Conservation (phyloP, 2,797 vertebrate species). For the Acanthopagrus latus region DNA sequence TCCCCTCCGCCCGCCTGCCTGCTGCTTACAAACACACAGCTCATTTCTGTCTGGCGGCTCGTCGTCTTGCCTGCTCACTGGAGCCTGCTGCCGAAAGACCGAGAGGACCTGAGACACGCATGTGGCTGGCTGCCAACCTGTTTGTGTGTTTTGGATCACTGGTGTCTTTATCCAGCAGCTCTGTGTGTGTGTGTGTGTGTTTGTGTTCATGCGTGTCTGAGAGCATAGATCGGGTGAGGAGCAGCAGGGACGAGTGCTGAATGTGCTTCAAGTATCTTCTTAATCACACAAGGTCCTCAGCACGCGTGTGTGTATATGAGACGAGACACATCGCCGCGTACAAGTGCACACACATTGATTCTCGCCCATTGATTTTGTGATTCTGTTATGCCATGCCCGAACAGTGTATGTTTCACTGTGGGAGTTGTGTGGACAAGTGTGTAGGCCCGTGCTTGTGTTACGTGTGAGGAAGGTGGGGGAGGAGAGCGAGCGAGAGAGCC, state of each 20-base stretch:
- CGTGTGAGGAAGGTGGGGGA: neutral
- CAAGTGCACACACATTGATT: conserved; percentile 62
- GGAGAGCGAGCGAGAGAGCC: conserved; percentile 14
- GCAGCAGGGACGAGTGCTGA: conserved; percentile 37
- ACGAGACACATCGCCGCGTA: conserved; percentile 23
- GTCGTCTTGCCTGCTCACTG: conserved; percentile 61
- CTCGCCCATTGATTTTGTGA: conserved; percentile 63
- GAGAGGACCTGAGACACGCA: conserved; percentile 72
- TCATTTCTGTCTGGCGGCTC: conserved; percentile 71
- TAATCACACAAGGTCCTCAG: conserved; percentile 52
- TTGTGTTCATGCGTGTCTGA: conserved; percentile 14
- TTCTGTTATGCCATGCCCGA: conserved; percentile 29
- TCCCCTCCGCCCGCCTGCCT: conserved; percentile 43
- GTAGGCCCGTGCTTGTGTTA: conserved; percentile 4
- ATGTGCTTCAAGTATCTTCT: conserved; percentile 50
- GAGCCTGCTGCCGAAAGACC: conserved; percentile 69
- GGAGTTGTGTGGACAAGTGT: conserved; percentile 12
- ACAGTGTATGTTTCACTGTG: conserved; percentile 25
- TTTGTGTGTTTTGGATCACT: conserved; percentile 78
- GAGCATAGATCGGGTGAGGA: conserved; percentile 40
- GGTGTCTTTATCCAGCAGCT: conserved; percentile 73
- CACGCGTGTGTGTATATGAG: neutral
- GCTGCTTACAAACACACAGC: conserved; percentile 74
- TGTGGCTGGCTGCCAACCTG: conserved; percentile 75
- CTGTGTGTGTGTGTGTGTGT: conserved; percentile 10